These are phyloP conservation scores for Iselma pallidipennis DNA, from an alignment of 2,888 invertebrate genomes.

Conservation along the genomic window DNA sequence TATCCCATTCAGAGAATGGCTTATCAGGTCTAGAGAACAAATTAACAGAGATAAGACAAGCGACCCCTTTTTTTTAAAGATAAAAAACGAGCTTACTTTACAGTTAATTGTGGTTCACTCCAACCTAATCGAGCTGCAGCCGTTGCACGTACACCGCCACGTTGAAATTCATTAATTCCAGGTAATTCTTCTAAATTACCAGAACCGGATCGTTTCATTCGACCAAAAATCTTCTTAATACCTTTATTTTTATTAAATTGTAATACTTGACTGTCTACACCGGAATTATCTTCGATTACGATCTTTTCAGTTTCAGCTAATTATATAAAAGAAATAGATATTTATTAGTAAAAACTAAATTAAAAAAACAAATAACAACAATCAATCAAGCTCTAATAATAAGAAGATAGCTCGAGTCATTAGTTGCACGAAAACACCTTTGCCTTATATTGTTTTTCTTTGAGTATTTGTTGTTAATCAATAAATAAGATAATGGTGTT, in stretches of 20 bases:
- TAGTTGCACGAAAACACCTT: slow-evolving; percentile 25
- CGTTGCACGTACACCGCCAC: slow-evolving; percentile 75
- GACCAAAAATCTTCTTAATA: slow-evolving; percentile 69
- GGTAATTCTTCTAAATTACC: slow-evolving; percentile 69
- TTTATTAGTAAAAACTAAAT: slow-evolving; percentile 4
- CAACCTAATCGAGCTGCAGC: slow-evolving; percentile 72
- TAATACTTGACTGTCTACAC: slow-evolving; percentile 46
- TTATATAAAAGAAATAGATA: slow-evolving; percentile 29
- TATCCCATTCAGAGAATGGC: slow-evolving; percentile 80
- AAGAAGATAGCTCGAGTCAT: slow-evolving; percentile 40
- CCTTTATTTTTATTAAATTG: slow-evolving; percentile 62
- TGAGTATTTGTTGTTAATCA: too few species aligned
- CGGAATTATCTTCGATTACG: slow-evolving; percentile 54
- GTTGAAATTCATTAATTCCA: slow-evolving; percentile 65
- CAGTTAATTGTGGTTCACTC: slow-evolving; percentile 53
- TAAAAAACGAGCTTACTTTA: slow-evolving; percentile 39
- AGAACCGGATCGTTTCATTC: slow-evolving; percentile 70
- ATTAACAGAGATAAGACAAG: background rate
- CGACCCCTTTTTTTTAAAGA: background rate
- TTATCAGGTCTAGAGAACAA: slow-evolving; percentile 63
- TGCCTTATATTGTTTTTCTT: too few species aligned
- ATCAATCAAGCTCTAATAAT: slow-evolving; percentile 5
- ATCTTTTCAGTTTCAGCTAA: slow-evolving; percentile 67
- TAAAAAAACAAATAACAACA: background rate
- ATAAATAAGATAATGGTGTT: too few species aligned